Percentiles rank a stretch among this genome's conserved stretches.
These are phyloP conservation scores for Sebastes diaconus DNA, from an alignment of 2,797 vertebrate species.

Conservation along the genomic window DNA sequence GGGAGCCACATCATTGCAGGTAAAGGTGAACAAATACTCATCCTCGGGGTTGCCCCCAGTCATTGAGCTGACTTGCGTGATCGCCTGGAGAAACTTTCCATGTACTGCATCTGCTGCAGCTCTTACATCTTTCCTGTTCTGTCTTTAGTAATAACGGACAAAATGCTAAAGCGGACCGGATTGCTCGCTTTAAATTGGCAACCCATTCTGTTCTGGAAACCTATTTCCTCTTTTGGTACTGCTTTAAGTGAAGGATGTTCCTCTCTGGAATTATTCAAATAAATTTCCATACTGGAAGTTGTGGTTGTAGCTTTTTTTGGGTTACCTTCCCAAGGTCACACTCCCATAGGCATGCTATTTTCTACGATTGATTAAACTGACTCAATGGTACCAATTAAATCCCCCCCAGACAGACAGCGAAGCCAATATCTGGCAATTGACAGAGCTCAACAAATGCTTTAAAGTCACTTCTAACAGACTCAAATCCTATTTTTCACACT, in stretches of 20 bases:
- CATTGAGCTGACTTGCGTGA: constrained; percentile 28
- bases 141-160: constrained; percentile 2
- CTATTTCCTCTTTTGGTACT: constrained; percentile 6
- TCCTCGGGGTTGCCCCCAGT: constrained; percentile 32
- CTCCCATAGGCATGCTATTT: neutral
- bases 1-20: constrained; percentile 29
- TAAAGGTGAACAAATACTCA: constrained; percentile 46
- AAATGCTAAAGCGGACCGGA: constrained; percentile 14
- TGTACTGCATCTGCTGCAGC: neutral
- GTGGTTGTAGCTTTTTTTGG: neutral
- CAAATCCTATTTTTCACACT: constrained; percentile 13
- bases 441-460: constrained; percentile 36
- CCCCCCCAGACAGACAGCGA: constrained; percentile 22
- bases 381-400: constrained; percentile 53
- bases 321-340: constrained; percentile 44
- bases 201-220: neutral
- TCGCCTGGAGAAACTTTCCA: constrained; percentile 25
- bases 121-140: constrained; percentile 12
- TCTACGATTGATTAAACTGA: constrained; percentile 36
- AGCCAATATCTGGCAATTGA: constrained; percentile 27
- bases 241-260: constrained; percentile 27
- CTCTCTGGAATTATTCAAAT: constrained; percentile 46
- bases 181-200: constrained; percentile 8
- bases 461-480: constrained; percentile 45
- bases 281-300: constrained; percentile 50